Conservation (phyloP, 2,888 invertebrate genomes). For the Phortica okadai region DNA sequence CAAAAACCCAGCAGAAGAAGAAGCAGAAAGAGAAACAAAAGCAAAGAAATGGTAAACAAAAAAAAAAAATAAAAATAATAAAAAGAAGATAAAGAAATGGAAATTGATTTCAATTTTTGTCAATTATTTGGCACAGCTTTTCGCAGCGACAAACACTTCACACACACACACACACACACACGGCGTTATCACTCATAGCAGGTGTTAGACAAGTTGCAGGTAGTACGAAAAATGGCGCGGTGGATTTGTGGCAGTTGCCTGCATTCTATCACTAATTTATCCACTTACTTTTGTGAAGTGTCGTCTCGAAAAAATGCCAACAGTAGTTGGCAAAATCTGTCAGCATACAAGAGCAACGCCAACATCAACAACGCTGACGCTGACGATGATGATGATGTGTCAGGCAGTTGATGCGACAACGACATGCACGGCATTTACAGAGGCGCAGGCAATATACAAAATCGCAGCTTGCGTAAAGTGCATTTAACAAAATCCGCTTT, state of each 20-base stretch:
- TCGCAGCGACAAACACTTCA: not conserved
- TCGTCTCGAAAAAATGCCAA: conserved; percentile 35
- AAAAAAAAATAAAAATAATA: not conserved
- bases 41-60: not conserved
- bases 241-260: not conserved
- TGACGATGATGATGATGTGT: conserved; percentile 41
- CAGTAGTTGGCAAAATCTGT: conserved; percentile 46
- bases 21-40: not conserved
- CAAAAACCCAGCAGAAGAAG: not conserved
- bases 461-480: conserved; percentile 45
- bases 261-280: conserved; percentile 28
- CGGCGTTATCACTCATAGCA: no score
- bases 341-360: conserved; percentile 44
- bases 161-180: not conserved
- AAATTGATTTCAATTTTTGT: conserved; percentile 30
- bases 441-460: conserved; percentile 34
- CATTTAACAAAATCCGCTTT: conserved; percentile 64
- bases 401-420: conserved; percentile 29
- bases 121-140: conserved; percentile 22
- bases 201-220: no score
- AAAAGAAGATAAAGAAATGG: no score
- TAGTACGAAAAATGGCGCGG: not conserved
- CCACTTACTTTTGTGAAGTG: conserved; percentile 20
- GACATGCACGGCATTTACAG: no score
- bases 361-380: conserved; percentile 15